Base-by-base conservation (phyloP, 2,797 vertebrate genomes). In the Hozukius guyotensis region DNA sequence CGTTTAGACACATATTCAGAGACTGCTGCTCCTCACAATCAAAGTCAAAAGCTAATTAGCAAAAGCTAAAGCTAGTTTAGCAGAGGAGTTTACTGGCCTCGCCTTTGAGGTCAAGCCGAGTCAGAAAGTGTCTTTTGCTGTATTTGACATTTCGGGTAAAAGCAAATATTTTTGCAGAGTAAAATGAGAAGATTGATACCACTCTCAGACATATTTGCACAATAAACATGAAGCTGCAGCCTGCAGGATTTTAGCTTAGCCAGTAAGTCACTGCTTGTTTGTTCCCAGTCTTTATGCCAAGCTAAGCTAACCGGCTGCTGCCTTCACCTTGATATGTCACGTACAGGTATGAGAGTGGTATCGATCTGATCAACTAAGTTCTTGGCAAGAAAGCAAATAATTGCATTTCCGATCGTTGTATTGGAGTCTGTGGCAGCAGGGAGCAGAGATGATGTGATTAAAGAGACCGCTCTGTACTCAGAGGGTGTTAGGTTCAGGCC, bases 401-500 rank as follows among this genome's bases (percentile, higher is more conserved):
- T 42, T 1, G 2, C 14, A 42, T 42, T 42, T 42, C 38, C 14
- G 38, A 42, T 42, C 38, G 2, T 42, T 6, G 14, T 42, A 42
- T 42, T n/a, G 25, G 24, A 77, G 72, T 62, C 25, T 20, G 18
- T 11, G 36, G n/a, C 52, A 64, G 24, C 60, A 66, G 57, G 69
- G 62, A 22, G 73, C 69, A 61, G 59, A 73, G 24, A 56, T 73
- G 72, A 83, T 83, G 69, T 81, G 67, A 88, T 81, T 77, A 73
- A 81, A 79, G 70, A 56, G 60, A 42, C 29, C 1, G 14, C 64
- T 66, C 55, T 67, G 72, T 60, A 57, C 29, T 82, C 52, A 2
- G 14, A 74, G 63, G 78, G 42, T 29, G 31, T 69, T 10, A 8
- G 20, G 59, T 62, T 81, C 14, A 71, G 49, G 22, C 27, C 22